These are phyloP conservation scores for Lophotis ruficrista DNA, from an alignment of 2,113 vertebrate genomes.

Conservation along the genomic window DNA sequence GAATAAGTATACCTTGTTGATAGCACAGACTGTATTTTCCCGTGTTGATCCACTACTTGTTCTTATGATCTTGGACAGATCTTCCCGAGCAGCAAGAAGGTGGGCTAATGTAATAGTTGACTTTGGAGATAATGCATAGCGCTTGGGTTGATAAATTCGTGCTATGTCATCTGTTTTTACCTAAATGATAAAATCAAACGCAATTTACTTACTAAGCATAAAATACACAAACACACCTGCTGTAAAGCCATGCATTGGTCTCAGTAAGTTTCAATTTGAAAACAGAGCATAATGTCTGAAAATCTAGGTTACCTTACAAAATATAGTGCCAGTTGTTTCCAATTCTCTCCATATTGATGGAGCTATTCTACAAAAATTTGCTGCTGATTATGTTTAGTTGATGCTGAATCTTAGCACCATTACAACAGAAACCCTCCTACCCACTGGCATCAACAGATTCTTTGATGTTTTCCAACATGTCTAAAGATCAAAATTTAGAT, in stretches of 20 bases:
- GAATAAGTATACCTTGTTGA: constrained; percentile 86
- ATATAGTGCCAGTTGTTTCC: neutral
- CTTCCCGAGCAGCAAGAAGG: constrained; percentile 91
- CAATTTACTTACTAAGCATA: neutral
- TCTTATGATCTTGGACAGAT: constrained; percentile 90
- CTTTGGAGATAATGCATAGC: constrained; percentile 82
- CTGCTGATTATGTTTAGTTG: neutral
- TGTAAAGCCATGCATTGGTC: neutral
- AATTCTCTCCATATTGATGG: neutral
- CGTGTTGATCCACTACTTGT: constrained; percentile 90
- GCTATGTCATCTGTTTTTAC: constrained; percentile 92
- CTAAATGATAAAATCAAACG: constrained; percentile 17
- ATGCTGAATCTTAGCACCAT: neutral
- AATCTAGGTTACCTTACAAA: neutral
- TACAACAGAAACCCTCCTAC: neutral
- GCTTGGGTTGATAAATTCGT: constrained; percentile 89
- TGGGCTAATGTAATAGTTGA: constrained; percentile 80
- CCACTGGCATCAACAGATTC: neutral
- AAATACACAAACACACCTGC: neutral
- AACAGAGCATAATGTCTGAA: neutral
- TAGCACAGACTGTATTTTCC: constrained; percentile 85
- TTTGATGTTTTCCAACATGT: neutral
- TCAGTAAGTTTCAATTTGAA: neutral
- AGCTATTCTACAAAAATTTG: neutral
- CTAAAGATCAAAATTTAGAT: neutral